These are phyloP conservation scores for Lamellibrachia columna DNA, from an alignment of 2,888 invertebrate species.

Conservation along the genomic window DNA sequence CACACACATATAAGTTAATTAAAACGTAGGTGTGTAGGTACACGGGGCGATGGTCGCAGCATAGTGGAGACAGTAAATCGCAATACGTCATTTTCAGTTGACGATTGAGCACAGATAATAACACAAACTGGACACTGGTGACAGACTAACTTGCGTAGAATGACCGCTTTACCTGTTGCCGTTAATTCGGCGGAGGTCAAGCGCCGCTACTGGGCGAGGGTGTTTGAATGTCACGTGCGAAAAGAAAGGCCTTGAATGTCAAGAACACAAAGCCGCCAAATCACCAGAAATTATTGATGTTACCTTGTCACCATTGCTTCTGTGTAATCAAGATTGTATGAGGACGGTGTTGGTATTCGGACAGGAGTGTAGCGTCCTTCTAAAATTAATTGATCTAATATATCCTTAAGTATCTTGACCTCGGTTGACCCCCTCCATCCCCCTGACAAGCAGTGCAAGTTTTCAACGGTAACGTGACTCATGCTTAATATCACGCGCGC, in stretches of 20 bases:
- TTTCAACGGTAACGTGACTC: too few species aligned
- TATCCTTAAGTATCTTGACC: too few species aligned
- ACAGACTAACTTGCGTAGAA: background rate
- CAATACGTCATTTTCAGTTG: too few species aligned
- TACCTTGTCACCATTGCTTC: background rate
- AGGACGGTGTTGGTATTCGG: background rate
- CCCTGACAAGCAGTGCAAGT: too few species aligned
- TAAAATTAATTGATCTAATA: too few species aligned
- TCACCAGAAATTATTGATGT: background rate
- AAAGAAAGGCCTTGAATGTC: background rate
- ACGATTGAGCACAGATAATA: too few species aligned
- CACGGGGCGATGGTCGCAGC: too few species aligned
- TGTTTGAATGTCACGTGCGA: background rate
- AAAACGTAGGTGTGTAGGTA: too few species aligned
- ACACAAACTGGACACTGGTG: background rate
- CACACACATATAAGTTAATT: too few species aligned
- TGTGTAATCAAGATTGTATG: background rate
- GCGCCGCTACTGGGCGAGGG: background rate
- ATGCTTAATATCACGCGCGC: too few species aligned
- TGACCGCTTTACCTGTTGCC: background rate
- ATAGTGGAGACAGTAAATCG: too few species aligned
- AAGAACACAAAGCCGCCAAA: background rate
- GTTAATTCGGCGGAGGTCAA: background rate
- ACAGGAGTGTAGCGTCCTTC: background rate
- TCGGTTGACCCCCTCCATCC: too few species aligned